A percentile compares a stretch with the other conserved stretches of the same genome.
These are phyloP conservation scores for Seriola dumerili DNA, from an alignment of 2,113 vertebrate species.

Conservation along the genomic window DNA sequence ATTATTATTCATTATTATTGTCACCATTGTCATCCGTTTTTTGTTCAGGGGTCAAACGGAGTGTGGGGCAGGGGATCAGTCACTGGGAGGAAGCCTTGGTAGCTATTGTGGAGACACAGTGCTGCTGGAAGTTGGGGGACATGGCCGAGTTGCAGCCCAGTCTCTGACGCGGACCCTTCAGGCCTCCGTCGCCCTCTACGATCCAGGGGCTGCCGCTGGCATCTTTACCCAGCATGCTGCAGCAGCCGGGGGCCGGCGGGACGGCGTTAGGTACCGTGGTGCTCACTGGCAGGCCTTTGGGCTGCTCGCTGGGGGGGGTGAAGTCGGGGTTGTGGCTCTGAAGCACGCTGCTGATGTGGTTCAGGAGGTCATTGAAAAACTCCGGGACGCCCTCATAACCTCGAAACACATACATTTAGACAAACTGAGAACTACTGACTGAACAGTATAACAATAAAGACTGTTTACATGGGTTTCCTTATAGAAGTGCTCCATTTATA, in stretches of 20 bases:
- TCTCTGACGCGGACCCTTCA: conserved; percentile 94
- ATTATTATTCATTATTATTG: conserved; percentile 81
- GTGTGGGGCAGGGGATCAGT: conserved; percentile 62
- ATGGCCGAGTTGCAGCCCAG: conserved; percentile 93
- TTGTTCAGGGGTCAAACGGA: conserved; percentile 62
- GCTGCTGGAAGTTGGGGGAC: conserved; percentile 98
- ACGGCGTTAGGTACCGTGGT: conserved; percentile 73
- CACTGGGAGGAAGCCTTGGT: conserved; percentile 99
- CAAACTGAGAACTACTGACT: background rate
- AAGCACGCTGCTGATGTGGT: conserved; percentile 93
- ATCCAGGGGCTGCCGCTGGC: conserved; percentile 86
- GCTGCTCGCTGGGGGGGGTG: conserved; percentile 69
- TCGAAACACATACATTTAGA: conserved; percentile 59
- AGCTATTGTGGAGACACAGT: conserved; percentile 94
- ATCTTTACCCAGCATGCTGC: conserved; percentile 88
- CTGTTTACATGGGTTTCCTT: background rate
- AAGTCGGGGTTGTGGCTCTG: conserved; percentile 87
- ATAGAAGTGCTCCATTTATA: background rate
- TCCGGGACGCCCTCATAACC: conserved; percentile 97
- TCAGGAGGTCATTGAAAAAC: conserved; percentile 96
- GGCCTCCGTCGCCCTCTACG: conserved; percentile 87
- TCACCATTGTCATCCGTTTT: conserved; percentile 71
- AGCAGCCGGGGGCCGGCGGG: conserved; percentile 84
- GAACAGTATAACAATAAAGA: background rate
- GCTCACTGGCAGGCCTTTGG: conserved; percentile 78